These are phyloP conservation scores for Rhopilema esculentum DNA, from an alignment of 30 jellyfish, hydroid and myxozoan genomes.

Conservation along the genomic window DNA sequence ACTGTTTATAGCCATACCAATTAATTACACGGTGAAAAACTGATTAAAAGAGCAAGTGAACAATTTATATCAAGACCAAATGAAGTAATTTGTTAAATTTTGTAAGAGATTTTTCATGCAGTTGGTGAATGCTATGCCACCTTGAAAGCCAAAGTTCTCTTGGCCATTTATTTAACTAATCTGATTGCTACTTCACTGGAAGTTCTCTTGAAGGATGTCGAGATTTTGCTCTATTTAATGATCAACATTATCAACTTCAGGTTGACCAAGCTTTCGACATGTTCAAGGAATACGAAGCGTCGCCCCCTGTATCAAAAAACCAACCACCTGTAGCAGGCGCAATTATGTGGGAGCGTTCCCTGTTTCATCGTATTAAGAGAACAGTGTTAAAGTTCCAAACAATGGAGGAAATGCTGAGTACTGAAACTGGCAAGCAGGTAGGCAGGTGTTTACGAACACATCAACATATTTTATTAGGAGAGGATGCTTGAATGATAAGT, in stretches of 20 bases:
- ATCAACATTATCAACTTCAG: constrained; percentile 15
- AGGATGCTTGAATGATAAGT: too few species aligned
- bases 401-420: constrained; percentile 88
- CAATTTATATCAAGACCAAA: too few species aligned
- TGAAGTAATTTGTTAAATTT: too few species aligned
- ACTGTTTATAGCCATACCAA: too few species aligned
- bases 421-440: constrained; percentile 95
- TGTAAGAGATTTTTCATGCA: too few species aligned
- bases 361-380: constrained; percentile 83
- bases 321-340: constrained; percentile 99
- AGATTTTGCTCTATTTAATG: not conserved
- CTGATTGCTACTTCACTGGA: too few species aligned
- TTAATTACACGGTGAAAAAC: too few species aligned
- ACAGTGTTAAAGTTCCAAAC: constrained; percentile 93
- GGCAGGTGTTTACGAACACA: not conserved
- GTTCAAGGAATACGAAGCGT: constrained; percentile 66
- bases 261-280: constrained; percentile 87
- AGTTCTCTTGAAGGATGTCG: not conserved
- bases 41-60: too few species aligned
- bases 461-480: too few species aligned
- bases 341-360: constrained; percentile 93
- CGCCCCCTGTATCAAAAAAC: constrained; percentile 88
- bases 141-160: too few species aligned
- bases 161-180: too few species aligned
- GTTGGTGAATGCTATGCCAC: too few species aligned